Conservation (phyloP, 2,888 invertebrate genomes). For the Tipula vernalis region DNA sequence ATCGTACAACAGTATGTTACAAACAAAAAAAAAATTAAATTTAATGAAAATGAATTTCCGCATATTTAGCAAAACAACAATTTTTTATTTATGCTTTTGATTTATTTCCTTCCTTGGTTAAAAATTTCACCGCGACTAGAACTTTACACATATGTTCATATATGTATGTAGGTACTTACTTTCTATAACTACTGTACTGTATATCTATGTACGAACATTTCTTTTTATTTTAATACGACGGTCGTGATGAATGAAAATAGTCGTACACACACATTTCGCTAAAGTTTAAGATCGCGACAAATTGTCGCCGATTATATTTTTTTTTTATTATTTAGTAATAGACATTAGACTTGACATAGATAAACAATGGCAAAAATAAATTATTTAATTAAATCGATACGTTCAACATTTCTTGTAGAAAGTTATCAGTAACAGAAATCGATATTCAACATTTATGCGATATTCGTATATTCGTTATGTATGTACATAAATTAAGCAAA, state of each 20-base stretch:
- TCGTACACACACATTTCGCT: not conserved
- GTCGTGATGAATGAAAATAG: not conserved
- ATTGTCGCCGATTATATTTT: not conserved
- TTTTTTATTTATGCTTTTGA: not conserved
- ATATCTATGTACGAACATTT: not conserved
- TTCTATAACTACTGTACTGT: not conserved
- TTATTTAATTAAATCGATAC: not conserved
- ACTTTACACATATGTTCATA: not conserved
- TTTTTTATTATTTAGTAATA: not conserved
- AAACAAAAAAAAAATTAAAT: not conserved
- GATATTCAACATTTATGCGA: not conserved
- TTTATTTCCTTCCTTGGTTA: not conserved
- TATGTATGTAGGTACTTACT: not conserved
- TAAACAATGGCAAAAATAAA: not conserved
- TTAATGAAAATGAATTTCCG: not conserved
- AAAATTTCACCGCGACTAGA: not conserved
- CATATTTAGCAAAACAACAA: not conserved
- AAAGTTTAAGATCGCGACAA: not conserved
- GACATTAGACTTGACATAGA: not conserved
- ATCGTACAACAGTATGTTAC: not conserved
- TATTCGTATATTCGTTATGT: not conserved
- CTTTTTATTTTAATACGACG: not conserved
- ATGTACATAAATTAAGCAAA: not conserved
- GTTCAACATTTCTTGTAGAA: not conserved
- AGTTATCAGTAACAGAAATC: not conserved